A percentile compares a stretch with the other conserved stretches of the same genome.
Evolutionary conservation across 2,797 vertebrate genomes (phyloP).

Genomic region (Prionace glauca): DNA sequence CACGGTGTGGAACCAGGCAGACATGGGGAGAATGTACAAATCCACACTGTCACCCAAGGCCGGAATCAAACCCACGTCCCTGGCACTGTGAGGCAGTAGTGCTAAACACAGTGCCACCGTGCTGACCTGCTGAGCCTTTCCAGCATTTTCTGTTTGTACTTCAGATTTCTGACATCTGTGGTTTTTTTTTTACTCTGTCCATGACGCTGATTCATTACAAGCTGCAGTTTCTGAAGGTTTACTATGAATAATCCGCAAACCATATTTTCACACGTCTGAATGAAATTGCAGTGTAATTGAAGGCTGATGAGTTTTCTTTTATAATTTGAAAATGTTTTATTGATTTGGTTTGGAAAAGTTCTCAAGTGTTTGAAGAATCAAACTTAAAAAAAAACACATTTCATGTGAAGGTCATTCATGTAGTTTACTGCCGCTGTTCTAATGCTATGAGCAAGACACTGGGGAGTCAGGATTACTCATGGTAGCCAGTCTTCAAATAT

Average conservation of each 20-base stretch:
- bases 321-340: slow-evolving; percentile 19
- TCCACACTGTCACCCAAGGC: too few relatives aligned
- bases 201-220: neutral
- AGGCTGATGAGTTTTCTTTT: neutral
- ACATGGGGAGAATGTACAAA: too few relatives aligned
- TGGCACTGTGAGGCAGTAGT: too few relatives aligned
- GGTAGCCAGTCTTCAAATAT: slow-evolving; percentile 6
- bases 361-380: neutral
- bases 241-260: neutral
- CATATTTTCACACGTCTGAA: neutral
- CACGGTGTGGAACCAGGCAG: too few relatives aligned
- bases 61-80: too few relatives aligned
- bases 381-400: neutral
- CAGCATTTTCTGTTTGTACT: neutral
- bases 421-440: neutral
- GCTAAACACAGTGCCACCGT: too few relatives aligned
- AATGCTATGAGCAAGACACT: neutral
- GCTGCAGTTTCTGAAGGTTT: neutral
- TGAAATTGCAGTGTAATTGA: neutral
- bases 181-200: neutral
- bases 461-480: slow-evolving; percentile 15
- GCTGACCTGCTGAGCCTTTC: neutral
- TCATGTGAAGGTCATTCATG: neutral
- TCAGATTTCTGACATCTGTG: neutral
- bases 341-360: neutral